Evolutionary conservation across 1,140 invertebrate species (phyloP).

Genomic region (Schmidtea mediterranea): DNA sequence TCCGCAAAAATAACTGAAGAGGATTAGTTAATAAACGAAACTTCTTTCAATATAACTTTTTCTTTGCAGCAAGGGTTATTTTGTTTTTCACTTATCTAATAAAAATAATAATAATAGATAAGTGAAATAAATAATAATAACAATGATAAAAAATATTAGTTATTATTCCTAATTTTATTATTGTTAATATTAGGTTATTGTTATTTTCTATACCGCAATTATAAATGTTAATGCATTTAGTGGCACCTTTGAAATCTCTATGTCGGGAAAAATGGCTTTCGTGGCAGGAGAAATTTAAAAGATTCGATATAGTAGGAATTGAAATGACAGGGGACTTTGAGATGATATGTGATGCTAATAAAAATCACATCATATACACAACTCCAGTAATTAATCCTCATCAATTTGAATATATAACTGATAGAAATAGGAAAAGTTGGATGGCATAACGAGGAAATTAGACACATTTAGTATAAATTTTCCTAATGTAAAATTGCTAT

Average conservation of each 20-base stretch:
- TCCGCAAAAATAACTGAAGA: too few species aligned
- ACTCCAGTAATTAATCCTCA: slow-evolving; percentile 33
- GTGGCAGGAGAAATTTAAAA: slow-evolving; percentile 42
- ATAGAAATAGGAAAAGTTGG: slow-evolving; percentile 43
- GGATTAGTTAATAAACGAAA: too few species aligned
- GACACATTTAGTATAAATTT: slow-evolving; percentile 36
- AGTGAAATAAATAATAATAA: too few species aligned
- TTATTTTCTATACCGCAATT: not conserved
- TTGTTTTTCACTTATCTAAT: too few species aligned
- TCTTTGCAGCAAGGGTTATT: too few species aligned
- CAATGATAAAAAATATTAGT: too few species aligned
- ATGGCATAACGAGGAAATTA: slow-evolving; percentile 44
- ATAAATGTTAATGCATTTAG: too few species aligned
- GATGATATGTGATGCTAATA: slow-evolving; percentile 30
- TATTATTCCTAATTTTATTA: not conserved
- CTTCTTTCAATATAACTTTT: too few species aligned
- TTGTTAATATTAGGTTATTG: not conserved
- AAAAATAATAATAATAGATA: too few species aligned
- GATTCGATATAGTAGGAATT: slow-evolving; percentile 35
- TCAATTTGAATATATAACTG: not conserved
- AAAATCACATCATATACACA: slow-evolving; percentile 39
- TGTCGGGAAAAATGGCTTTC: slow-evolving; percentile 41
- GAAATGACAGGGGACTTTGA: slow-evolving; percentile 48
- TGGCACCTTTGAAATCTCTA: slow-evolving; percentile 50
- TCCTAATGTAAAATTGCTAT: slow-evolving; percentile 38